Evolutionary conservation across 2,888 invertebrate species (phyloP).

Genomic region (Lasioglossum marginatum): DNA sequence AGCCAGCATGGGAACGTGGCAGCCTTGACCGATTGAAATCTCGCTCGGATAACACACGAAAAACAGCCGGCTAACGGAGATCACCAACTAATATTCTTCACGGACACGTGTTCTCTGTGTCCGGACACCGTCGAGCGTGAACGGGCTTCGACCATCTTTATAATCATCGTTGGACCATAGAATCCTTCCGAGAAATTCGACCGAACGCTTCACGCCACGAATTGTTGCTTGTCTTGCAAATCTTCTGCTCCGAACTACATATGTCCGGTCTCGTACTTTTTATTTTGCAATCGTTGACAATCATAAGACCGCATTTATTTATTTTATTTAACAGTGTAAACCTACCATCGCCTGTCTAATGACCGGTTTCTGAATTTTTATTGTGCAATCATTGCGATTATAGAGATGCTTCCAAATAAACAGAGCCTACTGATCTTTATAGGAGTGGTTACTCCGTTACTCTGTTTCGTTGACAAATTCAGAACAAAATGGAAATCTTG

Average conservation of each 20-base stretch:
- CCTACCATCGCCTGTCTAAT: too few relatives aligned
- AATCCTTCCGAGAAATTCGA: neutral
- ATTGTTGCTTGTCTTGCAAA: neutral
- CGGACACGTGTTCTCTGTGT: constrained; percentile 56
- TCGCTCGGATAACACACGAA: constrained; percentile 54
- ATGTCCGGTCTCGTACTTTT: neutral
- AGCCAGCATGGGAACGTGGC: constrained; percentile 35
- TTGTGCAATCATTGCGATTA: neutral
- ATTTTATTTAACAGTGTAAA: too few relatives aligned
- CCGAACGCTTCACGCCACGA: neutral
- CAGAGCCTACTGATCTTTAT: too few relatives aligned
- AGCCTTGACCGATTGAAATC: constrained; percentile 60
- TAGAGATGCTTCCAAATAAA: too few relatives aligned
- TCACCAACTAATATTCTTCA: constrained; percentile 49
- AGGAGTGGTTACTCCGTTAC: too few relatives aligned
- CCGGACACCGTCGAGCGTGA: constrained; percentile 22
- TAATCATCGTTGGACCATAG: neutral
- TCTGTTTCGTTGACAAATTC: neutral
- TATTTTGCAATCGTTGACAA: neutral
- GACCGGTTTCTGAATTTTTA: too few relatives aligned
- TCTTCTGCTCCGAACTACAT: neutral
- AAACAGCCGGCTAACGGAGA: constrained; percentile 36
- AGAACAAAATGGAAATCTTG: neutral
- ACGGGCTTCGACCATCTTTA: constrained; percentile 27
- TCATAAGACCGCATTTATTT: too few relatives aligned